Base-by-base conservation (phyloP, 2,113 vertebrate species). In the Hydropotes inermis region DNA sequence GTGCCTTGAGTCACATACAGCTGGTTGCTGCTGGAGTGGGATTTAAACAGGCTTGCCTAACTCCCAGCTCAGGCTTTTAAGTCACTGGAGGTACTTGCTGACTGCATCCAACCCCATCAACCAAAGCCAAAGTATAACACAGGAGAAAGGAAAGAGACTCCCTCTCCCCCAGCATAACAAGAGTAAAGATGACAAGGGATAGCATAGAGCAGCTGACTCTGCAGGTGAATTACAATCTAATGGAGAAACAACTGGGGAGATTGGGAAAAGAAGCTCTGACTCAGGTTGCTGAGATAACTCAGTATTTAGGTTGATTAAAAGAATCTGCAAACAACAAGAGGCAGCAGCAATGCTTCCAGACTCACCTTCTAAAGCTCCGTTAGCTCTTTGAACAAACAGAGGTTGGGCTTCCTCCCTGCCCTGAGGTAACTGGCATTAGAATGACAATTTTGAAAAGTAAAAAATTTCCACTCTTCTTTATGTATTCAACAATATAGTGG, bases 161-260 rank as follows among this genome's bases (percentile, higher is more conserved):
- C 36, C 36, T 36, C 10, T 74, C 10, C 19, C 11, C 2, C 19
- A 15, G 1, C 4, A 43, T 54, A 55, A 70, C 52, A 39, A n/a
- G 16, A 84, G 27, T 17, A 64, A 70, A 54, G 60, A 33, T 23
- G 2, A 91, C 12, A 84, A 50, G 7, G 17, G 9, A 21, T 0
- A 0, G 0, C 6, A 12, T 0, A 13, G 27, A 76, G 23, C 12
- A 52, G 43, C 11, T 30, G 27, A 57, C 33, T 6, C 10, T 23
- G 23, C 50, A 36, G 52, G 19, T 14, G 60, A 14, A 57, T 33
- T 30, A 45, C n/a, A 30, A 1, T 2, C 33, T 33, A 54, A 21
- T 7, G 15, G 10, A 79, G 23, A 74, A 86, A 43, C 58, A 36
- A 19, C n/a, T 6, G 11, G 23, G 19, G 50, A 47, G 13, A 30